Evolutionary conservation across 1,140 invertebrate genomes (phyloP), one percentile per base, ranked within the genome.

Genomic region (Hyphantria cunea): DNA sequence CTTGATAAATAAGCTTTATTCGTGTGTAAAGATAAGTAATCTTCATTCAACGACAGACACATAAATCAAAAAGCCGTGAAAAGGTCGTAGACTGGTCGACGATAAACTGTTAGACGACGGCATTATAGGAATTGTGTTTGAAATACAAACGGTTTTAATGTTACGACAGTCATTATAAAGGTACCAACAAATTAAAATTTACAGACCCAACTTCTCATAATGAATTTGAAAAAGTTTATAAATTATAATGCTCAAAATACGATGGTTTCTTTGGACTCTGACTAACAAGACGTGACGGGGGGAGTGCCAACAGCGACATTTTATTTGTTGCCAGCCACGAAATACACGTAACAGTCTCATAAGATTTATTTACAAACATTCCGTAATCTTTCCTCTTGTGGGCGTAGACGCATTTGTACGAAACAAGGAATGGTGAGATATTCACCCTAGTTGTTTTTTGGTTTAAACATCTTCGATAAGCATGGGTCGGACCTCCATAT

Each of bases 61-160:
- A 83, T 86, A 86, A 86, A 86, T 84, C 80, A 86, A 79, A 80
- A 78, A 77, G 73, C 79, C 71, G 78, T 80, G 78, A 86, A 84
- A 78, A 78, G 81, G 74, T 75, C 71, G 60, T 62, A 69, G 54
- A 60, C 63, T 70, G 66, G 71, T 76, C 68, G 11, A 10, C 51
- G 55, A 66, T 66, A 66, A 54, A 60, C 15, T 54, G 50, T 33
- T 53, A 48, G 63, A 52, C 51, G 31, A 52, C 58, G 34, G 34
- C 12, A 44, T 42, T 32, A 37, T 60, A 50, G 34, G 34, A 41
- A 7, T 34, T 14, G 52, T 42, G 17, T 41, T 39, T 41, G 37
- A 59, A 60, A 44, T 51, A 32, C 48, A 51, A 60, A 51, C 32
- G 37, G 17, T 42, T 60, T 51, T 60, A 51, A 11, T 49, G 33